Evolutionary conservation across 2,797 vertebrate species (phyloP), one percentile per base, ranked within the genome.

Genomic region (Cyprinella venusta): DNA sequence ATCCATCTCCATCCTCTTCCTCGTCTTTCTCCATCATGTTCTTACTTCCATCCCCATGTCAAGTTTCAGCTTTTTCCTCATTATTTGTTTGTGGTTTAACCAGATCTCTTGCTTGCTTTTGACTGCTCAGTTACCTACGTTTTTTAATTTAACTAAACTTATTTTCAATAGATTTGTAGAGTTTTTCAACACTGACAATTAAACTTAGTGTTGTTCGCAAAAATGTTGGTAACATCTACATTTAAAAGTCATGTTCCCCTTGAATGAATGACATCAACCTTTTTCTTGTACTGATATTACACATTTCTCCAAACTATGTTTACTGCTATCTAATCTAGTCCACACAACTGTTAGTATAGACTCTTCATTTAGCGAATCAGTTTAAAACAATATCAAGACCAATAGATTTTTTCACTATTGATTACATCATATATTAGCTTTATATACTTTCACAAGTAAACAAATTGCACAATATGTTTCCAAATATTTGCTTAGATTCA

Each of bases 1-100:
- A 2, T 50, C 80, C 45, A 86, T 81, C 83, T 48, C 86, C 80
- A 86, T 85, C 56, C 65, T 87, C 76, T 59, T 88, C 84, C 45
- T 48, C 15, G 5, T 63, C 13, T 63, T 30, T 15, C 26, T 63
- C 26, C 15, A 61, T 48, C 80, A 13, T 80, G 50, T 59, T 10
- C 24, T 33, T 74, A 26, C 12, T 71, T 63, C 52, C 67, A 59
- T 80, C 67, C 50, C 9, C 52, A 18, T 45, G 38, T 70, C 9
- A 80, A 18, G 21, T 26, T 59, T 33, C 40, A 13, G 5, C 10
- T 18, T 42, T 21, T 71, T 72, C 4, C 18, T 69, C 68, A 50
- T 80, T 72, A 71, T 63, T 48, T 61, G 59, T 75, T 30, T 50
- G 33, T 21, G 30, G 69, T 50, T 19, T 65, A 38, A 74, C 59